Evolutionary conservation across 2,797 vertebrate species (phyloP).

Genomic region (Schizopygopsis pylzovi): DNA sequence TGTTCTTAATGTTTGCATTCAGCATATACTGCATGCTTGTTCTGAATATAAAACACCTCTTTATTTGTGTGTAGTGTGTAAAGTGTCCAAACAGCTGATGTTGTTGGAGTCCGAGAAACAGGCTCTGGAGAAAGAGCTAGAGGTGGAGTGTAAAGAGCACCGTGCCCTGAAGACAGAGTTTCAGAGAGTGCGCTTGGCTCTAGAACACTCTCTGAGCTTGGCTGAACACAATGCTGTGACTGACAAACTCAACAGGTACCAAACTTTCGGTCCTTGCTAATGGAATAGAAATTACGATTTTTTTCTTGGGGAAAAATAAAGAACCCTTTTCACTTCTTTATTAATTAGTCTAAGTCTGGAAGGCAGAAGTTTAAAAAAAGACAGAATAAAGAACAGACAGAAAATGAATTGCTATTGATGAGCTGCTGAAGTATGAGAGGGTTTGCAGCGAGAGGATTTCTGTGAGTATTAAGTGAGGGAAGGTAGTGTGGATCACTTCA

Average conservation of each 20-base stretch:
- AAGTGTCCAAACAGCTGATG: conserved; percentile 85
- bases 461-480: neutral
- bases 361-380: neutral
- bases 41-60: neutral
- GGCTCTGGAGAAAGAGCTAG: conserved; percentile 78
- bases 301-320: no score
- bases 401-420: conserved; percentile 6
- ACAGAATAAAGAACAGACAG: conserved; percentile 1
- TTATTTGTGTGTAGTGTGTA: conserved; percentile 78
- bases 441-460: neutral
- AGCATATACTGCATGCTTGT: neutral
- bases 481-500: neutral
- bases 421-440: neutral
- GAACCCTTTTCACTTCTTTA: conserved; percentile 5
- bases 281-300: no score
- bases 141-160: conserved; percentile 71
- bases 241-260: conserved; percentile 85
- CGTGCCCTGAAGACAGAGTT: conserved; percentile 70
- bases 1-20: neutral
- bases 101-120: conserved; percentile 82
- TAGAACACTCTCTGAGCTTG: conserved; percentile 77
- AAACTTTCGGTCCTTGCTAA: neutral
- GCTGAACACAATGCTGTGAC: conserved; percentile 82
- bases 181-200: conserved; percentile 69
- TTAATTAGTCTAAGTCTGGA: neutral